Percentiles rank a stretch among this genome's conserved stretches.
Conservation (phyloP, 2,888 invertebrate species). For the Luperina nickerlii region DNA sequence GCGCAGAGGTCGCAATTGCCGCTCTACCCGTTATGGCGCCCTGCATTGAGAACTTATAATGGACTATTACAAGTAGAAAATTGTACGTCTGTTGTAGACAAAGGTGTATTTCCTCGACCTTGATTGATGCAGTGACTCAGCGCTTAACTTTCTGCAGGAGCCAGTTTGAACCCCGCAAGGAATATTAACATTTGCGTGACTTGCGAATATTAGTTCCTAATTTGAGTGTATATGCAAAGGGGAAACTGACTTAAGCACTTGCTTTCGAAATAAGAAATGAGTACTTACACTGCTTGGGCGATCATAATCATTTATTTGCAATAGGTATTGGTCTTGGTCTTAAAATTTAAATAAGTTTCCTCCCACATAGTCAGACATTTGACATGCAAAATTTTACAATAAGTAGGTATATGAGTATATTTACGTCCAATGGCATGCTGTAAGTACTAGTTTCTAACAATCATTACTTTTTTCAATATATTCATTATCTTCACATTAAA, state of each 20-base stretch:
- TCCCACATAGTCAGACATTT: too few relatives aligned
- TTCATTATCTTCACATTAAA: too few relatives aligned
- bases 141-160: conserved; percentile 6
- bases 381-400: too few relatives aligned
- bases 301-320: background rate
- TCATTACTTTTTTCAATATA: too few relatives aligned
- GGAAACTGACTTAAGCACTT: background rate
- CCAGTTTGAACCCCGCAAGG: conserved; percentile 2
- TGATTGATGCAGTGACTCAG: conserved; percentile 31
- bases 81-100: conserved; percentile 11
- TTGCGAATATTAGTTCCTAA: conserved; percentile 28
- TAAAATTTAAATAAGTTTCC: too few relatives aligned
- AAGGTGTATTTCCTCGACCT: conserved; percentile 28
- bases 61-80: conserved; percentile 14
- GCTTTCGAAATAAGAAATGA: background rate
- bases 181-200: conserved; percentile 47
- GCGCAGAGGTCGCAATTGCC: conserved; percentile 46
- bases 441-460: too few relatives aligned
- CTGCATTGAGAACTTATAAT: conserved; percentile 25
- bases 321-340: too few relatives aligned
- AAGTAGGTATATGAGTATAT: too few relatives aligned
- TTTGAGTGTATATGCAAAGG: conserved; percentile 18
- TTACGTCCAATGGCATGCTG: too few relatives aligned
- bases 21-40: conserved; percentile 21
- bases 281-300: background rate